phyloP scores from a whole-genome alignment of 1,140 invertebrate genomes.

The Acyrthosiphon pisum region DNA sequence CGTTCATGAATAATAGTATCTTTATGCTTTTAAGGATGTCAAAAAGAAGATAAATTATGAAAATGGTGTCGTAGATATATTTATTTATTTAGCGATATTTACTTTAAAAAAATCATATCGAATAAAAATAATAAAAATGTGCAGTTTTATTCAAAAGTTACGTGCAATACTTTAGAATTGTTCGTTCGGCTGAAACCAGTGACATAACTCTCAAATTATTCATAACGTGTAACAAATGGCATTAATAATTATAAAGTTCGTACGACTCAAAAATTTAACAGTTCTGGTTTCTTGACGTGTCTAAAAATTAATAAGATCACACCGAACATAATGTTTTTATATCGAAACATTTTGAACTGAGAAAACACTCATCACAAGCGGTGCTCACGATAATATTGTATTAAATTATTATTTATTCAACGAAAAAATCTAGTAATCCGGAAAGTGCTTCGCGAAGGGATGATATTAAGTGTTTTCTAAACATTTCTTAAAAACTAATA shows the following conservation, averaged over 20 bases:
- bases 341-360: too few species aligned
- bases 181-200: background rate
- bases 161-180: background rate
- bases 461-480: too few species aligned
- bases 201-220: background rate
- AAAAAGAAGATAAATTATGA: background rate
- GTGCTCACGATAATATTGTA: too few species aligned
- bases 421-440: background rate
- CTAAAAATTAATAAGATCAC: too few species aligned
- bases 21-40: background rate
- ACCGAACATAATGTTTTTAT: too few species aligned
- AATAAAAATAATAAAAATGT: background rate
- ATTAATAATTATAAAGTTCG: background rate
- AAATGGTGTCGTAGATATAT: background rate
- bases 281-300: background rate
- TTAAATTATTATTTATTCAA: background rate
- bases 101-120: background rate
- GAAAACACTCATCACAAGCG: too few species aligned
- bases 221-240: background rate
- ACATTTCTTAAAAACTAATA: background rate
- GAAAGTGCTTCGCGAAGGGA: background rate
- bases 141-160: background rate
- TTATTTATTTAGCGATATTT: constrained; percentile 7
- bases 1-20: background rate
- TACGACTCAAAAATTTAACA: background rate